phyloP scores from a whole-genome alignment of 1,140 invertebrate species.

The Homalodisca vitripennis region DNA sequence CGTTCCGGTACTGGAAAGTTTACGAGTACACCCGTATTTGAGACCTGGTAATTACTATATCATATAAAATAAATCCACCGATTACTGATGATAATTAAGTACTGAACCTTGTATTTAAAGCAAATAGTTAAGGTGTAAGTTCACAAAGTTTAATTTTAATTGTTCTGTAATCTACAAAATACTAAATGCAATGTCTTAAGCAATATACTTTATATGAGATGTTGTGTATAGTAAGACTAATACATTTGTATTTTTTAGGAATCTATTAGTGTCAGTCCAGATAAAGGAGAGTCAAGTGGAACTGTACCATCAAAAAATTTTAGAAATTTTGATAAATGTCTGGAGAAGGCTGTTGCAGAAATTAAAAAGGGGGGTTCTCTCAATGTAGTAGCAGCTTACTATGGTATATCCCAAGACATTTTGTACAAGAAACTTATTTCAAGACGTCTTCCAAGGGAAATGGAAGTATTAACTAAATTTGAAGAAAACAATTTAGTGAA shows the following conservation, averaged over 20 bases:
- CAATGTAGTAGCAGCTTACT: not conserved
- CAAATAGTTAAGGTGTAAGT: no score
- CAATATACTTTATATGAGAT: no score
- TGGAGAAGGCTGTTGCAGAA: conserved; percentile 6
- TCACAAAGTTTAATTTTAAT: no score
- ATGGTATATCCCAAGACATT: not conserved
- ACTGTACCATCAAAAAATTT: not conserved
- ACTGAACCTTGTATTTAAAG: no score
- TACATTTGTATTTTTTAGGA: not conserved
- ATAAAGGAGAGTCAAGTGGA: not conserved
- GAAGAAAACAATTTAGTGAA: conserved; percentile 6
- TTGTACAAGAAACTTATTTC: conserved; percentile 10
- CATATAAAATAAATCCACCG: no score
- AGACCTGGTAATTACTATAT: no score
- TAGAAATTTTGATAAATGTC: conserved; percentile 1
- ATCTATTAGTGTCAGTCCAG: not conserved
- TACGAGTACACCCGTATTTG: no score
- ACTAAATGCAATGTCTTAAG: no score
- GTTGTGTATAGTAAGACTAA: no score
- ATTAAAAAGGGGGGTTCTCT: conserved; percentile 1
- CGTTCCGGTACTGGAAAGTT: no score
- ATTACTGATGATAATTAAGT: no score
- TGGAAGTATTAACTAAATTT: not conserved
- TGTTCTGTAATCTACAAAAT: no score
- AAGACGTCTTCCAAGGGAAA: not conserved